Percentiles rank a stretch among this genome's conserved stretches.
phyloP scores from a whole-genome alignment of 2,888 invertebrate species.

The Drosophila lacicola region DNA sequence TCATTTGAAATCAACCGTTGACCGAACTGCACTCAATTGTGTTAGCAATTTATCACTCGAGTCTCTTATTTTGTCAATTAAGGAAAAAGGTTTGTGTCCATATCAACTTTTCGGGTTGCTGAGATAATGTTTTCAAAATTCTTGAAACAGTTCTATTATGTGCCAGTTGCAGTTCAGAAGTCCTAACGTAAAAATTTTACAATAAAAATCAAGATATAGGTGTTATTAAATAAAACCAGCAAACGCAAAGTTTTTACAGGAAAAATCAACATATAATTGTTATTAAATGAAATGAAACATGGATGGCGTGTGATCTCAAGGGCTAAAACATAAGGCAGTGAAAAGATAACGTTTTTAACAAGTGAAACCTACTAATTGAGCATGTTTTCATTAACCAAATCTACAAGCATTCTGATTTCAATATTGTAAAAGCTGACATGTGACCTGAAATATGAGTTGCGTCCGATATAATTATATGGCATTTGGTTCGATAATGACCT shows the following conservation, averaged over 20 bases:
- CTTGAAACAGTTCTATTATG: slow-evolving; percentile 2
- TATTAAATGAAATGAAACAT: too few relatives aligned
- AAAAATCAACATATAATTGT: too few relatives aligned
- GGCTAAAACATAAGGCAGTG: too few relatives aligned
- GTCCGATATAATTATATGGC: slow-evolving; percentile 47
- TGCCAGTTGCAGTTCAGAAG: neutral
- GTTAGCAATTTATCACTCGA: slow-evolving; percentile 32
- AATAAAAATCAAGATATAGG: neutral
- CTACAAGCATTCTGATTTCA: neutral
- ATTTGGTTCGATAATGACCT: slow-evolving; percentile 50
- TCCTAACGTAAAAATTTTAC: neutral
- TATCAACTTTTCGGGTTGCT: neutral
- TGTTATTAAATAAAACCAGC: neutral
- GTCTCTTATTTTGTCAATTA: slow-evolving; percentile 54
- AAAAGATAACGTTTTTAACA: neutral
- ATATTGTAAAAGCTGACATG: slow-evolving; percentile 46
- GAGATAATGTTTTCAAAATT: slow-evolving; percentile 10
- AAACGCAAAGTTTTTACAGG: too few relatives aligned
- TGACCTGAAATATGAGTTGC: slow-evolving; percentile 57
- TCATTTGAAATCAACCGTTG: slow-evolving; percentile 61
- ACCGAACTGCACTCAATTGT: slow-evolving; percentile 61
- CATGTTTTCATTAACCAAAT: neutral
- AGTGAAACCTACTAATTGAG: neutral
- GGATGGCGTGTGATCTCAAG: too few relatives aligned
- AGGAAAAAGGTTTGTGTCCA: slow-evolving; percentile 65